A percentile compares a stretch with the other conserved stretches of the same genome.
Evolutionary conservation across 2,113 vertebrate genomes (phyloP).

Genomic region (Hucho hucho): DNA sequence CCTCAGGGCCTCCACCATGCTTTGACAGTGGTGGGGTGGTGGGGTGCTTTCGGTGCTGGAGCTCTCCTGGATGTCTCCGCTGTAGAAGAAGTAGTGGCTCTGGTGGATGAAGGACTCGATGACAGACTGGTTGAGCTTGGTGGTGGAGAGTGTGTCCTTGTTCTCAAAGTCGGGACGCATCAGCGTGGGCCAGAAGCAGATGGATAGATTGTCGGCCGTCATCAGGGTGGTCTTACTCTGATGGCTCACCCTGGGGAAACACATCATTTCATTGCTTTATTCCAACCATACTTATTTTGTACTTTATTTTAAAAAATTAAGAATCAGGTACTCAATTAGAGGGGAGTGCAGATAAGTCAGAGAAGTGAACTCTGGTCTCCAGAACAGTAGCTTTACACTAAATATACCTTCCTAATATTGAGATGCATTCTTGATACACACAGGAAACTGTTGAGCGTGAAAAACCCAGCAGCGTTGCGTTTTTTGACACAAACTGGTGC

Average conservation of each 20-base stretch:
- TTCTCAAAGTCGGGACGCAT: conserved; percentile 99
- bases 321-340: background rate
- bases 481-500: no score
- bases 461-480: no score
- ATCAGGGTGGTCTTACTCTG: conserved; percentile 92
- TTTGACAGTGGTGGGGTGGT: conserved; percentile 79
- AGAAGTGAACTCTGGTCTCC: no score
- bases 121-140: conserved; percentile 95
- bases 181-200: conserved; percentile 98
- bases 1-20: conserved; percentile 90
- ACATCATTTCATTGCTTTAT: background rate
- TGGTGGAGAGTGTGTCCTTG: conserved; percentile 93
- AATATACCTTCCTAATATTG: no score
- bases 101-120: conserved; percentile 97
- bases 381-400: no score
- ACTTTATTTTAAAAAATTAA: background rate
- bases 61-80: conserved; percentile 86
- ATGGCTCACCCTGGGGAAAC: conserved; percentile 86
- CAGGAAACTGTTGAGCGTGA: no score
- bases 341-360: no score
- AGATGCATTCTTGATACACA: no score
- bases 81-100: conserved; percentile 95
- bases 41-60: conserved; percentile 75
- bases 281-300: background rate
- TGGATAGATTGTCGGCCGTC: conserved; percentile 97